These are phyloP conservation scores for Tribolium freemani DNA, from an alignment of 2,888 invertebrate species.

Conservation along the genomic window DNA sequence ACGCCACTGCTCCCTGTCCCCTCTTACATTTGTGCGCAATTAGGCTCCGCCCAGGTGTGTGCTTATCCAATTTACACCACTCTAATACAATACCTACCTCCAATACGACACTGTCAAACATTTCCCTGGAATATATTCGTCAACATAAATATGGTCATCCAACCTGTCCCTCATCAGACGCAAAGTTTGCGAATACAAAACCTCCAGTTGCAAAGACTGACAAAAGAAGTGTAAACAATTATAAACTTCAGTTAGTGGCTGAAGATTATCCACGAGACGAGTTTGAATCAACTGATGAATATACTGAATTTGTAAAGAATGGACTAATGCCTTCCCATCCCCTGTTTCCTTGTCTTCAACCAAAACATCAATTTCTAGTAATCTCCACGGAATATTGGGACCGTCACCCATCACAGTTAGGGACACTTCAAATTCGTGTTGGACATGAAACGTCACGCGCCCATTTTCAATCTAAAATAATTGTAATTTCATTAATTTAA, in stretches of 20 bases:
- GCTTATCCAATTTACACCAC: too few species aligned
- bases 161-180: constrained; percentile 89
- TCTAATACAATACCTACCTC: constrained; percentile 80
- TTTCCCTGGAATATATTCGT: constrained; percentile 91
- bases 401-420: constrained; percentile 98
- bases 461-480: constrained; percentile 85
- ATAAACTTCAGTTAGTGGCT: constrained; percentile 86
- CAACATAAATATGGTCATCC: constrained; percentile 90
- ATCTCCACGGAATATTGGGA: constrained; percentile 92
- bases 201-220: constrained; percentile 94
- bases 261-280: constrained; percentile 84
- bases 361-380: constrained; percentile 94
- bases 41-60: too few species aligned
- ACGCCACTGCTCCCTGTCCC: too few species aligned
- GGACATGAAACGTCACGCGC: constrained; percentile 92
- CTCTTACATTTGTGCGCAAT: too few species aligned
- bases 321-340: constrained; percentile 96
- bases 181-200: constrained; percentile 89
- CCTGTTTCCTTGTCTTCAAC: constrained; percentile 98
- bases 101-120: constrained; percentile 95
- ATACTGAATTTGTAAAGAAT: constrained; percentile 92
- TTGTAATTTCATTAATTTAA: too few species aligned
- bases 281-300: constrained; percentile 95
- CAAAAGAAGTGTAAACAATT: constrained; percentile 92
- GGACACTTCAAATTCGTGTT: constrained; percentile 96